phyloP scores from a whole-genome alignment of 2,113 vertebrate genomes.

The Indicator maculatus region DNA sequence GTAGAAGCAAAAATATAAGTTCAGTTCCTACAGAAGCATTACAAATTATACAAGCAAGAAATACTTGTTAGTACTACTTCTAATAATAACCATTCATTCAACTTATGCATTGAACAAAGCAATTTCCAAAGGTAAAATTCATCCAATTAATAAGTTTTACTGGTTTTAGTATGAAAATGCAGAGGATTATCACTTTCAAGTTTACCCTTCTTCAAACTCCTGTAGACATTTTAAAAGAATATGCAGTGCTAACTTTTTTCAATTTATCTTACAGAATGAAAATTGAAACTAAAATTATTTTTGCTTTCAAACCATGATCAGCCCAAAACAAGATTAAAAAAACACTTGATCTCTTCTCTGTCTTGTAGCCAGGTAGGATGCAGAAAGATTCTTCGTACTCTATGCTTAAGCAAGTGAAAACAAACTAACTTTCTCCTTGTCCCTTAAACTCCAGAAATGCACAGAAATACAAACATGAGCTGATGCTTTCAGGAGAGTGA shows the following conservation, averaged over 20 bases:
- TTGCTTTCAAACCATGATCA: not conserved
- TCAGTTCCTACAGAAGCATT: not conserved
- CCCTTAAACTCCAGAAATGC: not conserved
- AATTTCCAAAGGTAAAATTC: not conserved
- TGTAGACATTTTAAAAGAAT: not conserved
- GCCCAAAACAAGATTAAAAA: not conserved
- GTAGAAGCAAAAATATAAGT: not conserved
- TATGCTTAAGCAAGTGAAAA: not conserved
- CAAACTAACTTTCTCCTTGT: not conserved
- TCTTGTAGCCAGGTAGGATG: not conserved
- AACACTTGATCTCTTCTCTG: not conserved
- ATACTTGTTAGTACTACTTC: not conserved
- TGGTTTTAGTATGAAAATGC: not conserved
- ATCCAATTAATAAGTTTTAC: not conserved
- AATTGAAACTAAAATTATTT: not conserved
- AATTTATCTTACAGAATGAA: not conserved
- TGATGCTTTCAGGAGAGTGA: not conserved
- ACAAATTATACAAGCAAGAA: not conserved
- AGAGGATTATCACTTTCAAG: not conserved
- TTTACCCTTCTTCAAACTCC: not conserved
- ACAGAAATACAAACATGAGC: not conserved
- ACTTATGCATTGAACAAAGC: not conserved
- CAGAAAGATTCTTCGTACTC: not conserved
- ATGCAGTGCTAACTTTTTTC: not conserved
- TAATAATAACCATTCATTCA: not conserved